Conservation (phyloP, 1,140 invertebrate species). For the Lycorma delicatula region DNA sequence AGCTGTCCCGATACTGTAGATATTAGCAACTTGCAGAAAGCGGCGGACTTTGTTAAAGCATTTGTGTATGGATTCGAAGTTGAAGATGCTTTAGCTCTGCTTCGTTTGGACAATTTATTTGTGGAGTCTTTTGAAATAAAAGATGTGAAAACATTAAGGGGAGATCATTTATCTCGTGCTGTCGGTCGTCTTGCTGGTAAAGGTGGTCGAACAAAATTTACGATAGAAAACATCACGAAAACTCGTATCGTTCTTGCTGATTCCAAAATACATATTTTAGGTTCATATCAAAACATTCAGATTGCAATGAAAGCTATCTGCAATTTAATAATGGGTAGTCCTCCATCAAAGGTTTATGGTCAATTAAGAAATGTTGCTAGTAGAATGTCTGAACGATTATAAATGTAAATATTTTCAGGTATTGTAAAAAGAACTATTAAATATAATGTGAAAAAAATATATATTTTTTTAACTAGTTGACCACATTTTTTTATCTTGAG, state of each 20-base stretch:
- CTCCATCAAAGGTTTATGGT: conserved; percentile 93
- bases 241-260: conserved; percentile 97
- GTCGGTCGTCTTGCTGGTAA: conserved; percentile 96
- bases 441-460: too few relatives aligned
- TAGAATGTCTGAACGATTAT: conserved; percentile 48
- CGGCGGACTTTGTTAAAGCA: conserved; percentile 95
- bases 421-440: too few relatives aligned
- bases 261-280: conserved; percentile 93
- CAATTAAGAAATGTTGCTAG: conserved; percentile 77
- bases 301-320: conserved; percentile 92
- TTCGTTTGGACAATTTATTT: conserved; percentile 95
- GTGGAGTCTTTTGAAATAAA: conserved; percentile 95
- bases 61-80: conserved; percentile 96
- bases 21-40: conserved; percentile 89
- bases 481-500: too few relatives aligned
- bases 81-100: conserved; percentile 89
- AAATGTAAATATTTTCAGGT: too few relatives aligned
- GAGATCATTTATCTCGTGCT: conserved; percentile 91
- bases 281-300: conserved; percentile 96
- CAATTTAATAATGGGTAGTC: conserved; percentile 93
- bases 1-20: conserved; percentile 71
- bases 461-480: too few relatives aligned
- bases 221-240: conserved; percentile 98
- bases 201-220: conserved; percentile 94
- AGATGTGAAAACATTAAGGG: conserved; percentile 93